Conservation (phyloP, 2,888 invertebrate species). For the Thera obeliscata region DNA sequence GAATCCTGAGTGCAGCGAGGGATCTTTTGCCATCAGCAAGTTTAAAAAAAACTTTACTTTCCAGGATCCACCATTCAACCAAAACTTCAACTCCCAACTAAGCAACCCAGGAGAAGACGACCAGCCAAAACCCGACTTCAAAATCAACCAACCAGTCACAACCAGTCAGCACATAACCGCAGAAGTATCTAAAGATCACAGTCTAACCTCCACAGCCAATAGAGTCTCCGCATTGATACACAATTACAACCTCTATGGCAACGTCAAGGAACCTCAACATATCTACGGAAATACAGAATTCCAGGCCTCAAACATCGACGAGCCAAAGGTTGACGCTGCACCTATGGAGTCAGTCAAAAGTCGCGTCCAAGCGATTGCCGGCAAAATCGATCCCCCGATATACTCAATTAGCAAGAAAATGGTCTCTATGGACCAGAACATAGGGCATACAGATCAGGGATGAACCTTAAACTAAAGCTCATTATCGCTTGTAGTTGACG, state of each 20-base stretch:
- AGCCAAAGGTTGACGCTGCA: conserved; percentile 68
- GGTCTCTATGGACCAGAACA: conserved; percentile 64
- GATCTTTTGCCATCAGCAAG: too few species aligned
- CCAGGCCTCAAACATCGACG: conserved; percentile 59
- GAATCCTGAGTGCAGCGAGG: too few species aligned
- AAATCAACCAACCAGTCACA: conserved; percentile 80
- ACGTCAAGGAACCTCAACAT: conserved; percentile 73
- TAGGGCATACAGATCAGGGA: conserved; percentile 66
- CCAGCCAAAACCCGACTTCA: conserved; percentile 73
- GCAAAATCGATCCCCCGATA: conserved; percentile 71
- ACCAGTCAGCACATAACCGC: conserved; percentile 57
- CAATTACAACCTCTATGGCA: conserved; percentile 78
- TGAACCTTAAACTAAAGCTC: conserved; percentile 57
- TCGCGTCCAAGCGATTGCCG: conserved; percentile 73
- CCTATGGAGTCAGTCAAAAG: conserved; percentile 76
- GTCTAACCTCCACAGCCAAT: conserved; percentile 70
- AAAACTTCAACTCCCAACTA: conserved; percentile 30
- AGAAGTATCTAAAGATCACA: conserved; percentile 68
- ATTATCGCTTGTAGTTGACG: conserved; percentile 58
- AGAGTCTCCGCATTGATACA: conserved; percentile 77
- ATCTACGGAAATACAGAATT: conserved; percentile 77
- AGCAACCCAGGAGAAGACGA: conserved; percentile 68
- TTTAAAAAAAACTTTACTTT: background rate
- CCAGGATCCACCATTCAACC: conserved; percentile 21
- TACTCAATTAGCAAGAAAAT: conserved; percentile 79